Conservation (phyloP, 2,797 vertebrate species). For the Aplochiton taeniatus region DNA sequence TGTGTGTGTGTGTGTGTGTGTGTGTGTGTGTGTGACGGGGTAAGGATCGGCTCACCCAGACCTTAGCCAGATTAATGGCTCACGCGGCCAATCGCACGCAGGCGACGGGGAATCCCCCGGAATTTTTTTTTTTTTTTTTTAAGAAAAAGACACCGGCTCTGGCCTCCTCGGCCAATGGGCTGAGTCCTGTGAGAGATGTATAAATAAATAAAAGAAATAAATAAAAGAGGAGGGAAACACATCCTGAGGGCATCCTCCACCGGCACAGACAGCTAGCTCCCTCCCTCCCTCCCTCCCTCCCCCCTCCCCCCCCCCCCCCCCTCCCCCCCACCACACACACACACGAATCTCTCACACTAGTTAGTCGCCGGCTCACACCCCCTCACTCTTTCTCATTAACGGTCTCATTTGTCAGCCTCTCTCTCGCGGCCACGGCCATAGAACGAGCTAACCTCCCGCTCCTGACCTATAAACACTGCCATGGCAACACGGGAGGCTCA, state of each 20-base stretch:
- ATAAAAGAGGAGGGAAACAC: constrained; percentile 72
- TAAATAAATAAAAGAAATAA: constrained; percentile 74
- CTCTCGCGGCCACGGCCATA: constrained; percentile 61
- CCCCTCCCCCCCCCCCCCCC: constrained; percentile 11
- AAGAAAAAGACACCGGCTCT: constrained; percentile 46
- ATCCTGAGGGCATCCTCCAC: constrained; percentile 73
- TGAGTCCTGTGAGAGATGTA: constrained; percentile 54
- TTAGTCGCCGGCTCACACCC: constrained; percentile 63
- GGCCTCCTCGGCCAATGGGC: constrained; percentile 56
- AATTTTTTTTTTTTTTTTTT: too few species aligned
- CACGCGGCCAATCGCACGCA: constrained; percentile 56
- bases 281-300: constrained; percentile 33
- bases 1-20: constrained; percentile 8
- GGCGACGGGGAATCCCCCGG: constrained; percentile 64
- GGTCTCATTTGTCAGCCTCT: constrained; percentile 69
- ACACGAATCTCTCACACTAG: constrained; percentile 63
- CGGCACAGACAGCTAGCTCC: constrained; percentile 51
- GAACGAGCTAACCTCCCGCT: constrained; percentile 64
- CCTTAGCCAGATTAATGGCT: constrained; percentile 58
- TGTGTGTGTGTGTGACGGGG: background rate
- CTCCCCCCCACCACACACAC: constrained; percentile 43
- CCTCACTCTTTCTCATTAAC: constrained; percentile 66
- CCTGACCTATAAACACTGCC: constrained; percentile 72
- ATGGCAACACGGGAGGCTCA: constrained; percentile 61
- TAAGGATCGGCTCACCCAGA: constrained; percentile 34